These are phyloP conservation scores for Chrysocyon brachyurus DNA, from an alignment of 2,797 vertebrate genomes.

Conservation along the genomic window DNA sequence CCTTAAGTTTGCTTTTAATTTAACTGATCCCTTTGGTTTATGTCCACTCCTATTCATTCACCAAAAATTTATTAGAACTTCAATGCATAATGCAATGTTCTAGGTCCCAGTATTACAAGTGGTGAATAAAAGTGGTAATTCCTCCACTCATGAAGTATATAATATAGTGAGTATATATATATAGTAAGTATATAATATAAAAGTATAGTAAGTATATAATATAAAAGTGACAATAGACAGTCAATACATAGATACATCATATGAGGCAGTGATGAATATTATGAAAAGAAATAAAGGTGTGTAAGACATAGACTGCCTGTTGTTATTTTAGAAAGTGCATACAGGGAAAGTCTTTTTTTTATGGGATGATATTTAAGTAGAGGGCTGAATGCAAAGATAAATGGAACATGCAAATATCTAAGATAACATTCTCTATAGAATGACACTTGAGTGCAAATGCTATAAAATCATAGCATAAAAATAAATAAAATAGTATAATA, in stretches of 20 bases:
- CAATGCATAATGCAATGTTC: background rate
- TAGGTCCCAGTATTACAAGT: background rate
- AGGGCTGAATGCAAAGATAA: conserved; percentile 49
- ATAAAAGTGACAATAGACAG: background rate
- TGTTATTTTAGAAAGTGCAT: background rate
- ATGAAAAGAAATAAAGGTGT: background rate
- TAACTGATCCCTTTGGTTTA: background rate
- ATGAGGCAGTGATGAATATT: background rate
- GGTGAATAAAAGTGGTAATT: background rate
- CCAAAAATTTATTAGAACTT: background rate
- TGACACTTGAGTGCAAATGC: background rate
- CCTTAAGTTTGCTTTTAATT: background rate
- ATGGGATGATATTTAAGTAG: conserved; percentile 23
- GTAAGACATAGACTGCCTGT: background rate
- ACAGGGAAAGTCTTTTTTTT: background rate
- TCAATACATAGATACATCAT: background rate
- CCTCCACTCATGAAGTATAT: background rate
- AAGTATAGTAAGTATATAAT: background rate
- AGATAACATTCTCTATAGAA: background rate
- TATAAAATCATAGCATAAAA: conserved; percentile 1
- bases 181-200: too few species aligned
- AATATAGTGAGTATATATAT: background rate
- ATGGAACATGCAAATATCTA: background rate
- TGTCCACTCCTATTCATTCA: conserved; percentile 4
- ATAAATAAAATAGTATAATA: background rate